Base-by-base conservation (phyloP, 2,797 vertebrate genomes). In the Coilia nasus region DNA sequence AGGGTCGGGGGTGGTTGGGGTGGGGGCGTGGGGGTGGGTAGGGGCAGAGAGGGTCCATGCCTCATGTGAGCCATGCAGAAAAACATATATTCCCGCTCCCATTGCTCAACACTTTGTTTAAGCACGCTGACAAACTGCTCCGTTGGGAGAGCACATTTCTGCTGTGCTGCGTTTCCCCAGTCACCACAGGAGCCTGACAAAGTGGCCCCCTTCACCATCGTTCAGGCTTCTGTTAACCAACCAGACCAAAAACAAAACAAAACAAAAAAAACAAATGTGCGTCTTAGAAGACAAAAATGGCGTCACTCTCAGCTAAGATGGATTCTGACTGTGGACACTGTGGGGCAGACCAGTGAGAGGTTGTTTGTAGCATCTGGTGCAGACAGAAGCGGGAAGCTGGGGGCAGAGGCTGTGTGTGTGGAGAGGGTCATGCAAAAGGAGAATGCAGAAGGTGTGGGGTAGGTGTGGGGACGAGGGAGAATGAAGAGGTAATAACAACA, bases 21-120 rank as follows among this genome's bases (percentile, higher is more conserved):
- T 54, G 50, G 50, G 50, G 50, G 50, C 9, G 2, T 31, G 10
- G 60, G 60, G 60, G 21, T 60, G 59, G n/a, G 62, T 28, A 25
- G 64, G 64, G 12, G 64, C 31, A 89, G 91, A 84, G 88, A 87
- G 50, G 83, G 85, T 88, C 81, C 89, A 78, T 78, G 31, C 67
- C 67, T 75, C 35, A 15, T 17, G 67, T 15, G 67, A 75, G 67
- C 31, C 71, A 78, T 78, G 71, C 71, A 44, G 71, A 78, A 78
- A 78, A 78, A 78, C 31, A 78, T 78, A 71, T 71, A 78, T 44
- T 44, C 71, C 44, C 31, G 71, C 71, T 78, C 71, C 41, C 31
- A 41, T 15, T 15, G 28, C 64, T 71, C 15, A 25, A 25, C 28
- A 44, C 71, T 78, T 78, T 44, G 71, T 78, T 41, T 78, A 78